Evolutionary conservation across 2,113 vertebrate species (phyloP).

Genomic region (Opisthocomus hoazin): DNA sequence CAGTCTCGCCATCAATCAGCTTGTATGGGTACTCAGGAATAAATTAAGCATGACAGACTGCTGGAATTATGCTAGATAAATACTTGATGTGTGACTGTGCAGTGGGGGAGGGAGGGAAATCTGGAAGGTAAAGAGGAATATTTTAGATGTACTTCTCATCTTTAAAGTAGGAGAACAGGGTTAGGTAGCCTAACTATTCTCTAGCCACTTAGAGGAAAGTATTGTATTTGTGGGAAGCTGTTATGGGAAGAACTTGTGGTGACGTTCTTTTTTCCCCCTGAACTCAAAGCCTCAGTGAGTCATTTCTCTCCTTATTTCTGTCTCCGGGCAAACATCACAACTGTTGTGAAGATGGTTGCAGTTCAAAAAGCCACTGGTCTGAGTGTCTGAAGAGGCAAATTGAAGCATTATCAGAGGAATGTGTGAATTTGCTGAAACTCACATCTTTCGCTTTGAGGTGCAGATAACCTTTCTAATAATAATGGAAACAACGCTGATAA

Average conservation of each 20-base stretch:
- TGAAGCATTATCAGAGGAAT: background rate
- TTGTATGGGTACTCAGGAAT: background rate
- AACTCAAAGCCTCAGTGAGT: background rate
- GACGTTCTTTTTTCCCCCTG: background rate
- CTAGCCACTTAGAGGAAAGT: background rate
- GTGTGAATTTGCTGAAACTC: background rate
- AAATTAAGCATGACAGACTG: background rate
- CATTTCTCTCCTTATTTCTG: background rate
- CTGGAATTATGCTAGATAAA: background rate
- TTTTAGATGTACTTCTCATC: background rate
- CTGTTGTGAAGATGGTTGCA: background rate
- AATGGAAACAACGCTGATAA: background rate
- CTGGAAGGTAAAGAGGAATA: background rate
- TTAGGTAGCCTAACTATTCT: background rate
- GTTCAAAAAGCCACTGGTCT: background rate
- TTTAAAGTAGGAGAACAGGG: background rate
- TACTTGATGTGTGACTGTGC: background rate
- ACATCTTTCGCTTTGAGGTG: background rate
- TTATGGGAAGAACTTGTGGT: background rate
- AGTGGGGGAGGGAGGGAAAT: background rate
- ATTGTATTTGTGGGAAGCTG: background rate
- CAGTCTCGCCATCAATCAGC: background rate
- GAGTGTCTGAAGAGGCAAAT: background rate
- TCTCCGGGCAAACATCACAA: background rate
- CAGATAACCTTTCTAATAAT: background rate